Percentiles rank a stretch among this genome's conserved stretches.
These are phyloP conservation scores for Ictidomys tridecemlineatus DNA, from an alignment of 2,113 vertebrate species.

Conservation along the genomic window DNA sequence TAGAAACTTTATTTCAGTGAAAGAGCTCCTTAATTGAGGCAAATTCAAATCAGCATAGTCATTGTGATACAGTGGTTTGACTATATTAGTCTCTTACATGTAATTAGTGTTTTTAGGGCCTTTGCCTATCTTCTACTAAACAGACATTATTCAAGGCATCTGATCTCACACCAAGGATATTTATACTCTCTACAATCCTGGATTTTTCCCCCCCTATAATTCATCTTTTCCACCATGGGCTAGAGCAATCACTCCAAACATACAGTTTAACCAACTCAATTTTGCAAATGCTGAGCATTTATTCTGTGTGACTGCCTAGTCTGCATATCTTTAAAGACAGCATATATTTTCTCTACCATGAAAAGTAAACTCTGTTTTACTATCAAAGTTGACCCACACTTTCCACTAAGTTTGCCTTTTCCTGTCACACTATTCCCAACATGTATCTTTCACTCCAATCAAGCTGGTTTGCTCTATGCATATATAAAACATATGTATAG, in stretches of 20 bases:
- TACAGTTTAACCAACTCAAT: neutral
- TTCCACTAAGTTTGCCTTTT: neutral
- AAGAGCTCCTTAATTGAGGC: slow-evolving; percentile 77
- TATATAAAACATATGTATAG: neutral
- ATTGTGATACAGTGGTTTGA: slow-evolving; percentile 73
- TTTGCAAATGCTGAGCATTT: slow-evolving; percentile 5
- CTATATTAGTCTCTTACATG: slow-evolving; percentile 73
- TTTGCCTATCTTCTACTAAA: slow-evolving; percentile 69
- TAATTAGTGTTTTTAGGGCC: slow-evolving; percentile 79
- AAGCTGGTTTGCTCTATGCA: neutral
- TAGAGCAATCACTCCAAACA: neutral
- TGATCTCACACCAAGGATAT: slow-evolving; percentile 38
- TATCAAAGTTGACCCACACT: neutral
- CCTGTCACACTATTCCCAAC: neutral
- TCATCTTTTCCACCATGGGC: neutral
- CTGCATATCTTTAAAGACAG: neutral
- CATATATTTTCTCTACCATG: neutral
- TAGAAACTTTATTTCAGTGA: slow-evolving; percentile 82
- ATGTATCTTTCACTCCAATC: neutral
- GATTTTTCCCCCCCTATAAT: neutral
- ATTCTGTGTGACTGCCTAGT: neutral
- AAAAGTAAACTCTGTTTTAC: neutral
- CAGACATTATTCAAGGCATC: slow-evolving; percentile 63
- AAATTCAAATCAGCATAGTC: slow-evolving; percentile 80
- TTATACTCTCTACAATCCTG: slow-evolving; percentile 29